Evolutionary conservation across 1,140 invertebrate species (phyloP), one percentile per base, ranked within the genome.

Genomic region (Heliconius eleuchia): DNA sequence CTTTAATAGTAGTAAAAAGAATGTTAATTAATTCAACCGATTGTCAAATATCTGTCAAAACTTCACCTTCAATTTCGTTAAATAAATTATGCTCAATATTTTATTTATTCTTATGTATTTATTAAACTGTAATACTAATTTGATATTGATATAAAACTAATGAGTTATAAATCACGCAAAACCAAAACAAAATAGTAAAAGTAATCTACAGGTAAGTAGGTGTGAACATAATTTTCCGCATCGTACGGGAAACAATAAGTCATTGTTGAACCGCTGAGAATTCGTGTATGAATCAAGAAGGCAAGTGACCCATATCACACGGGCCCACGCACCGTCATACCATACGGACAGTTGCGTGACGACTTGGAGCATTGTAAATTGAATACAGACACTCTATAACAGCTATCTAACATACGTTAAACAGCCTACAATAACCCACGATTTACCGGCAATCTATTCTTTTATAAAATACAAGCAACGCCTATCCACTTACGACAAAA

Each of bases 391-490:
- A 86, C 87, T 87, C 85, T 88, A 88, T 90, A 89, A 84, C 82
- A 87, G 87, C 85, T 86, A 85, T 90, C 87, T 84, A 90, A 91
- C 87, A 84, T 75, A 89, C 84, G 90, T 91, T 89, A 93, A 92
- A 91, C 85, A 89, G 84, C 83, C 85, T 87, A 93, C 91, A 94
- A 94, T 92, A 88, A 87, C 84, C 87, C 55, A 88, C 89, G 85
- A 94, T 93, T 93, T 93, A 92, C 91, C 90, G 92, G 87, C 91
- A 93, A 94, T 93, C 91, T 94, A 89, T 91, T 93, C 89, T 92
- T 91, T 91, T 93, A 90, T 93, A 86, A 86, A 85, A 86, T 84
- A 90, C 88, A 90, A 87, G 88, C 84, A 88, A 93, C 91, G 90
- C 89, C 92, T 93, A 82, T 85, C 89, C 89, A 90, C 91, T 91